phyloP scores from a whole-genome alignment of 2,113 vertebrate species.

The Caloenas nicobarica region DNA sequence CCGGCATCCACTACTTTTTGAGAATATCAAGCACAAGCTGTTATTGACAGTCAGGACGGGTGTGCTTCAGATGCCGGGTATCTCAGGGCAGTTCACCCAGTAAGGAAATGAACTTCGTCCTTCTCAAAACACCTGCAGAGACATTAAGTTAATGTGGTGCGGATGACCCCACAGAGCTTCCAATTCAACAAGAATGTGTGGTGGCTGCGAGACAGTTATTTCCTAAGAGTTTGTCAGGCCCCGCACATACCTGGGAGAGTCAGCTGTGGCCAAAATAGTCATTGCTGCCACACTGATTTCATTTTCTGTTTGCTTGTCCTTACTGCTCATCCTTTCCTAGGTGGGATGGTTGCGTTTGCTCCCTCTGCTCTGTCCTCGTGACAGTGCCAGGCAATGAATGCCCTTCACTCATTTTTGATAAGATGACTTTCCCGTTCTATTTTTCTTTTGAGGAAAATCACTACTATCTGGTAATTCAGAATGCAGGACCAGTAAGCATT shows the following conservation, averaged over 20 bases:
- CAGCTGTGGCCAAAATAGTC: background rate
- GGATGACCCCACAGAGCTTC: background rate
- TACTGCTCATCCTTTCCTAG: background rate
- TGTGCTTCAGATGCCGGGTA: background rate
- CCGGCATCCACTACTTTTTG: background rate
- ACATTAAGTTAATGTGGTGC: background rate
- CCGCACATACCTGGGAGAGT: background rate
- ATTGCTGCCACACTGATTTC: background rate
- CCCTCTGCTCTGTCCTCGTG: background rate
- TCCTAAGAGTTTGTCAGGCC: background rate
- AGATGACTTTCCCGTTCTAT: background rate
- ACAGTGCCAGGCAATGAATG: background rate
- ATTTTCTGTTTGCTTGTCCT: background rate
- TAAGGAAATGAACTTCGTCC: background rate
- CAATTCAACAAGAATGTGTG: fast-evolving
- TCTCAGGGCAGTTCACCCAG: background rate
- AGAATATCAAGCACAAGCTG: background rate
- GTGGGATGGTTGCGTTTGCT: background rate
- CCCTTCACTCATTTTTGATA: background rate
- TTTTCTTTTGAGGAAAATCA: background rate
- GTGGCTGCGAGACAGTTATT: background rate
- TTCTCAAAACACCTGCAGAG: background rate
- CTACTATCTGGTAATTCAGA: background rate
- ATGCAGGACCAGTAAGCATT: background rate
- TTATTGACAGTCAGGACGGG: background rate